Conservation (phyloP, 1,140 invertebrate species). For the Cydia strobilella region DNA sequence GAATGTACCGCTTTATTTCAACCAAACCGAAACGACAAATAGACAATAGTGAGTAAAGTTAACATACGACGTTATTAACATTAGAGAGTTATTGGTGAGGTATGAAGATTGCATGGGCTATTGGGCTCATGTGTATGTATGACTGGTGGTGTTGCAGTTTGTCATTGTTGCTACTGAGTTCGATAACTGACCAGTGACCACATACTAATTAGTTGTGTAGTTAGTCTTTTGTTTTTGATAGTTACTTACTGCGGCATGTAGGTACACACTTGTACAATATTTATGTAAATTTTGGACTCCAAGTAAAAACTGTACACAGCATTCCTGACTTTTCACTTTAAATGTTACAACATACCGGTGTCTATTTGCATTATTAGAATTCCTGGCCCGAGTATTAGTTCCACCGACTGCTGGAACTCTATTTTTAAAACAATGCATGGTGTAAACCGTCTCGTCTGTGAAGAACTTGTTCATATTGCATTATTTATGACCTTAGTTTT, state of each 20-base stretch:
- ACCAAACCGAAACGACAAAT: conserved; percentile 27
- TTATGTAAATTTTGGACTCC: no score
- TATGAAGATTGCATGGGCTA: conserved; percentile 9
- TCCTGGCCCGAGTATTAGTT: background rate
- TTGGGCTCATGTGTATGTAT: conserved; percentile 18
- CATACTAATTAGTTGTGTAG: conserved; percentile 7
- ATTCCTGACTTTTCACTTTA: no score
- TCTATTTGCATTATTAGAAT: conserved; percentile 20
- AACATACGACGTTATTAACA: background rate
- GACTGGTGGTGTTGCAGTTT: background rate
- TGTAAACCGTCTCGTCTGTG: no score
- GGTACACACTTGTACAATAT: no score
- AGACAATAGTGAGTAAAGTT: background rate
- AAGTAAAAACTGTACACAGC: no score
- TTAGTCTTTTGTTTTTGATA: background rate
- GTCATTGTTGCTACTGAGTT: background rate
- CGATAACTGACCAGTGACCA: background rate
- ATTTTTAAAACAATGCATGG: background rate
- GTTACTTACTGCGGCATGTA: no score
- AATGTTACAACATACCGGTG: background rate
- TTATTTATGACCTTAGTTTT: no score
- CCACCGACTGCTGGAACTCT: no score
- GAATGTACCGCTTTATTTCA: conserved; percentile 71
- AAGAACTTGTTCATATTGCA: no score
- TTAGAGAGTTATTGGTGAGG: background rate